A percentile compares a stretch with the other conserved stretches of the same genome.
Evolutionary conservation across 2,797 vertebrate genomes (phyloP).

Genomic region (Malacoctenus gilli): DNA sequence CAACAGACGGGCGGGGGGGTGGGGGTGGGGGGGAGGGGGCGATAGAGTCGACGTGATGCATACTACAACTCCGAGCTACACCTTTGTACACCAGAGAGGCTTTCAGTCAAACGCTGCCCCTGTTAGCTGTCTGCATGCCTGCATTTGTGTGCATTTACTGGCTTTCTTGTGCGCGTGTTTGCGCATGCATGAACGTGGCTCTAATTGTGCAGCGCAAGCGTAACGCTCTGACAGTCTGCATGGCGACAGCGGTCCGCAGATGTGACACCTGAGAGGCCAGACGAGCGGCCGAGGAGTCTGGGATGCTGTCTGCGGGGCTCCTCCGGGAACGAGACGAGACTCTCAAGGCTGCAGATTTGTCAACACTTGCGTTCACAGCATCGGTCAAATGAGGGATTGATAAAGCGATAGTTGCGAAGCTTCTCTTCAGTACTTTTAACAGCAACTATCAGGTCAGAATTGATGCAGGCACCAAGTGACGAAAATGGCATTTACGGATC

Average conservation of each 20-base stretch:
- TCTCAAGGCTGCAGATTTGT: constrained; percentile 50
- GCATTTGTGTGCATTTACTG: constrained; percentile 10
- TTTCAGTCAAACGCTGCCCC: constrained; percentile 7
- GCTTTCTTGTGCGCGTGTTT: not conserved
- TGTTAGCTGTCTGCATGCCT: constrained; percentile 9
- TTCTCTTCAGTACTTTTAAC: not conserved
- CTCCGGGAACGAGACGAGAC: constrained; percentile 41
- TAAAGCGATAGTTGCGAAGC: constrained; percentile 36
- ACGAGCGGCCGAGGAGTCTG: constrained; percentile 64
- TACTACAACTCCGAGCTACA: constrained; percentile 28
- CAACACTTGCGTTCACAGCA: constrained; percentile 48
- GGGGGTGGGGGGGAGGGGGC: constrained; percentile 7
- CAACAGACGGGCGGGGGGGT: constrained; percentile 65
- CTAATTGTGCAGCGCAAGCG: constrained; percentile 69
- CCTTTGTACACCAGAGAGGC: constrained; percentile 16
- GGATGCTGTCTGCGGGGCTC: constrained; percentile 56
- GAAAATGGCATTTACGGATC: too few relatives aligned
- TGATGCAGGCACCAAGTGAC: too few relatives aligned
- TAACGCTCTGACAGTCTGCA: constrained; percentile 73
- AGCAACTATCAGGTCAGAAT: too few relatives aligned
- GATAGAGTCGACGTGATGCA: constrained; percentile 62
- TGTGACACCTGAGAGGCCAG: constrained; percentile 79
- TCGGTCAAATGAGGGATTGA: constrained; percentile 51
- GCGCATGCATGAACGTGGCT: constrained; percentile 27
- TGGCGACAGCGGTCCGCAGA: constrained; percentile 80